Evolutionary conservation across 1,140 invertebrate genomes (phyloP).

Genomic region (Berghia stephanieae): DNA sequence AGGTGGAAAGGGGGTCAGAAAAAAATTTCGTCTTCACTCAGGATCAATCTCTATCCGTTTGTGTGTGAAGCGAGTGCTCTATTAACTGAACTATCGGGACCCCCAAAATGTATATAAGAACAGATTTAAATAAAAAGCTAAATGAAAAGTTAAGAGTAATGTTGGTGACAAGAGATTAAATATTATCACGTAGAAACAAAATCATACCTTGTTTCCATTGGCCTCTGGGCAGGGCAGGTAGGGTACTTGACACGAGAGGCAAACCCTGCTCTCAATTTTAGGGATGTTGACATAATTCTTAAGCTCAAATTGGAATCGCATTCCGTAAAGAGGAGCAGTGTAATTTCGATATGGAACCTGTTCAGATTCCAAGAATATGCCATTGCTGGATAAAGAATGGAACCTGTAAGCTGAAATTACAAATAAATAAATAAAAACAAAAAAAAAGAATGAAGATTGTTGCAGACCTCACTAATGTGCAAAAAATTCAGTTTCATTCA

Average conservation of each 20-base stretch:
- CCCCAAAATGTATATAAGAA: too few relatives aligned
- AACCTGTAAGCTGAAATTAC: constrained; percentile 43
- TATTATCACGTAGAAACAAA: neutral
- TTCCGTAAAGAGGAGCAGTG: constrained; percentile 39
- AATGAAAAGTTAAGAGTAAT: too few relatives aligned
- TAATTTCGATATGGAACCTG: constrained; percentile 54
- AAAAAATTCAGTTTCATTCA: too few relatives aligned
- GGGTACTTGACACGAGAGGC: constrained; percentile 25
- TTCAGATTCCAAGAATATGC: constrained; percentile 30
- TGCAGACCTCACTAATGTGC: too few relatives aligned
- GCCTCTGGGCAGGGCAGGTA: constrained; percentile 20
- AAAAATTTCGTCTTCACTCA: too few relatives aligned
- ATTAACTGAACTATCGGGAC: too few relatives aligned
- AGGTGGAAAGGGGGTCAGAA: too few relatives aligned
- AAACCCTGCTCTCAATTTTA: constrained; percentile 56
- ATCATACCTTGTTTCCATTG: constrained; percentile 17
- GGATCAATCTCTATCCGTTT: too few relatives aligned
- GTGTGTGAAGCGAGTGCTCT: too few relatives aligned
- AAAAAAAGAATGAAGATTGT: too few relatives aligned
- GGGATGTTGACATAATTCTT: constrained; percentile 44
- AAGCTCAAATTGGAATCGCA: constrained; percentile 44
- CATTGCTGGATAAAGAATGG: constrained; percentile 53
- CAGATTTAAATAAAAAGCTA: too few relatives aligned
- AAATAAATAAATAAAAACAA: too few relatives aligned
- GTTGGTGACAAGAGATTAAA: neutral